phyloP scores from a whole-genome alignment of 1,140 invertebrate species.

The Chelonus insularis region DNA sequence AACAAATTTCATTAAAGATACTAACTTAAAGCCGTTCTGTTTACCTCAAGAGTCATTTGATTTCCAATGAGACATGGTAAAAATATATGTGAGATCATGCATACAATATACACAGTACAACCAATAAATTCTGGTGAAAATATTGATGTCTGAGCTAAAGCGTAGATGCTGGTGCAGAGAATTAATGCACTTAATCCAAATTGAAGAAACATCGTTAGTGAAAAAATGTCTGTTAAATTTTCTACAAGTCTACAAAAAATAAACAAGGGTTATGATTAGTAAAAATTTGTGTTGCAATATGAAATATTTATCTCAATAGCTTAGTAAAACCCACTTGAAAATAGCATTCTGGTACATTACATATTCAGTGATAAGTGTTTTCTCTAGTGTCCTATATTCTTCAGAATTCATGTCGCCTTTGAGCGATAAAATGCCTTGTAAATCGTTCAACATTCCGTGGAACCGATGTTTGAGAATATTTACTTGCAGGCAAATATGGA shows the following conservation, averaged over 20 bases:
- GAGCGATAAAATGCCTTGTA: too few relatives aligned
- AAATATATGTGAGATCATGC: neutral
- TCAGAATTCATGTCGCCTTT: too few relatives aligned
- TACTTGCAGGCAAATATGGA: neutral
- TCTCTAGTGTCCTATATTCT: too few relatives aligned
- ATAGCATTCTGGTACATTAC: too few relatives aligned
- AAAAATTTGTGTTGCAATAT: neutral
- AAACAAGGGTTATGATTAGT: too few relatives aligned
- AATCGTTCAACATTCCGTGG: neutral
- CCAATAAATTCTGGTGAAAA: neutral
- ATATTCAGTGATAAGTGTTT: too few relatives aligned
- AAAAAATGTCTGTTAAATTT: neutral
- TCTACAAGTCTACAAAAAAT: neutral
- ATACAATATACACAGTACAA: neutral
- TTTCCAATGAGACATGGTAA: neutral
- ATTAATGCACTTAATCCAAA: neutral
- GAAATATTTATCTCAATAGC: neutral
- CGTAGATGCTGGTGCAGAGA: neutral
- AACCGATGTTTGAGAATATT: slow-evolving; percentile 17
- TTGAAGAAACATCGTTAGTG: neutral
- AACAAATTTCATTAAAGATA: too few relatives aligned
- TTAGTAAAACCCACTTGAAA: too few relatives aligned
- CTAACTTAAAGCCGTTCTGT: too few relatives aligned
- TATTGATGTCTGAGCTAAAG: neutral
- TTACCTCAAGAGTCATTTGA: neutral